Percentiles rank a stretch among this genome's conserved stretches.
Conservation (phyloP, 2,113 vertebrate genomes). For the Epinephelus fuscoguttatus region DNA sequence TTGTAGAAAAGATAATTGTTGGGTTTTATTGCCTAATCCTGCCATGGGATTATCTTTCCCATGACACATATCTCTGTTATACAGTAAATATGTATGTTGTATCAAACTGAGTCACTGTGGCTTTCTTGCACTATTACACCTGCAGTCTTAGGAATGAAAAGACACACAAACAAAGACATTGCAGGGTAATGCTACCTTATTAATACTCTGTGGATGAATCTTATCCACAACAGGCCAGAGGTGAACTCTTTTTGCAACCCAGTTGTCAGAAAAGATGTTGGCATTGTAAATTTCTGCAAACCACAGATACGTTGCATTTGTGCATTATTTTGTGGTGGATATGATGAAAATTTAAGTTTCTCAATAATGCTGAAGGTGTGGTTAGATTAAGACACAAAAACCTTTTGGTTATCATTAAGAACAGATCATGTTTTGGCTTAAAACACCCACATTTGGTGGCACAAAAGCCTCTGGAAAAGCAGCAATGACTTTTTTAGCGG, state of each 20-base stretch:
- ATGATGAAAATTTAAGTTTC: no score
- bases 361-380: no score
- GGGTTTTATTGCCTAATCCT: conserved; percentile 67
- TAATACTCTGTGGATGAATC: not conserved
- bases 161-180: not conserved
- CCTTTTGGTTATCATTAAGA: no score
- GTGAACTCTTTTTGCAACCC: not conserved
- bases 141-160: conserved; percentile 19
- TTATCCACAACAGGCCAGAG: not conserved
- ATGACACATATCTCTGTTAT: conserved; percentile 40
- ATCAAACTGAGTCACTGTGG: not conserved
- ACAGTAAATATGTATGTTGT: conserved; percentile 22
- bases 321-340: no score
- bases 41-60: conserved; percentile 57
- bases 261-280: no score
- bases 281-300: no score
- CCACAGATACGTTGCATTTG: no score
- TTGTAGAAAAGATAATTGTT: conserved; percentile 61
- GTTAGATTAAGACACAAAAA: no score
- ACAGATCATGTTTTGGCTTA: no score
- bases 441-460: no score
- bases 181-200: not conserved
- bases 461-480: no score
- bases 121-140: not conserved
- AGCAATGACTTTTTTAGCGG: no score